Conservation (phyloP, 2,113 vertebrate species). For the Cynoglossus semilaevis region DNA sequence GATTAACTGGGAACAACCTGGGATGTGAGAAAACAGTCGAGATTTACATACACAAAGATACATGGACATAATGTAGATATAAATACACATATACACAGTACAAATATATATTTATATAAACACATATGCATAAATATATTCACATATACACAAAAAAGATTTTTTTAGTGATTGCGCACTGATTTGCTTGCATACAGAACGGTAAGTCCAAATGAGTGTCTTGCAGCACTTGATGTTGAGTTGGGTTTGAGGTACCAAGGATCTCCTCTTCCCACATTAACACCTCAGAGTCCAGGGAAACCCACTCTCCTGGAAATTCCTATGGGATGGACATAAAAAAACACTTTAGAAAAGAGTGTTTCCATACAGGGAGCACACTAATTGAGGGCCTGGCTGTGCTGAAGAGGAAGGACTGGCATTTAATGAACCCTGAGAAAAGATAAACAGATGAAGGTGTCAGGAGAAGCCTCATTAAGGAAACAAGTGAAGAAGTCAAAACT, state of each 20-base stretch:
- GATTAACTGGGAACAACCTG: not conserved
- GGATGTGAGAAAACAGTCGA: not conserved
- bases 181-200: slow-evolving; percentile 78
- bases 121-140: too few relatives aligned
- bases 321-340: slow-evolving; percentile 42
- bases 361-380: not conserved
- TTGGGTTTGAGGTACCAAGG: slow-evolving; percentile 92
- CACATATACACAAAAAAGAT: too few relatives aligned
- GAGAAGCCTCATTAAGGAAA: not conserved
- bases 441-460: not conserved
- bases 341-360: too few relatives aligned
- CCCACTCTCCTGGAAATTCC: slow-evolving; percentile 95
- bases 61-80: too few relatives aligned
- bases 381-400: not conserved
- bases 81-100: too few relatives aligned
- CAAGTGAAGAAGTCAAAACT: slow-evolving; percentile 4
- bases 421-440: not conserved
- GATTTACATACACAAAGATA: too few relatives aligned
- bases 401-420: not conserved
- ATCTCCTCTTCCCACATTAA: slow-evolving; percentile 93
- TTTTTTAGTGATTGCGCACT: too few relatives aligned
- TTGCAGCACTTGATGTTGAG: slow-evolving; percentile 90
- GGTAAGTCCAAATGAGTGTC: slow-evolving; percentile 94
- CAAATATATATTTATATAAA: too few relatives aligned
- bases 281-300: slow-evolving; percentile 87